phyloP scores from a whole-genome alignment of 2,888 invertebrate species.

The Parnassius orleans region DNA sequence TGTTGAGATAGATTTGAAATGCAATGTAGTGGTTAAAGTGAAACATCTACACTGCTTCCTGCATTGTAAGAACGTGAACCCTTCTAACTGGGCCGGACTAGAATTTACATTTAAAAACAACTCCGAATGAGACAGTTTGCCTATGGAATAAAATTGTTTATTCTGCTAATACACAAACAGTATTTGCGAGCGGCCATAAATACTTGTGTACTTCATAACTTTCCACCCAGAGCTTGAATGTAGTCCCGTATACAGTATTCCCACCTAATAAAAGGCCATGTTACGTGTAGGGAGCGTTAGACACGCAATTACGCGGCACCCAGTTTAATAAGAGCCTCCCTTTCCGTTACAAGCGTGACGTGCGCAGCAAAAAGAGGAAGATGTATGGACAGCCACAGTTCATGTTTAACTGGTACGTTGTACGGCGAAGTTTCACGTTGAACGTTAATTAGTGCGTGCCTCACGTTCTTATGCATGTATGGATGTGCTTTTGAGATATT shows the following conservation, averaged over 20 bases:
- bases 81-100: conserved; percentile 16
- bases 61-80: conserved; percentile 23
- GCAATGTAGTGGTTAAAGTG: conserved; percentile 17
- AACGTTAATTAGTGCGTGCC: conserved; percentile 78
- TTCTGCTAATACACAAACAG: conserved; percentile 22
- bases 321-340: conserved; percentile 58
- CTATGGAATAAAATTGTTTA: conserved; percentile 17
- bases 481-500: conserved; percentile 57
- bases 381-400: conserved; percentile 54
- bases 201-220: conserved; percentile 57
- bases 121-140: conserved; percentile 9
- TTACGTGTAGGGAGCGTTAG: conserved; percentile 77
- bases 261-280: conserved; percentile 79
- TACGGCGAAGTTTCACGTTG: conserved; percentile 74
- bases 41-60: conserved; percentile 24
- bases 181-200: conserved; percentile 29
- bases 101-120: conserved; percentile 24
- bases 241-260: conserved; percentile 75
- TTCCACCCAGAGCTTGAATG: conserved; percentile 53
- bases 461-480: conserved; percentile 67
- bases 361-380: conserved; percentile 48
- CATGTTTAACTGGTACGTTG: conserved; percentile 58
- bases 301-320: conserved; percentile 72
- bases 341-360: conserved; percentile 47
- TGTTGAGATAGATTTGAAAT: conserved; percentile 24